These are phyloP conservation scores for Leptoteleia sp. DNA, from an alignment of 1,140 invertebrate species.

Conservation along the genomic window DNA sequence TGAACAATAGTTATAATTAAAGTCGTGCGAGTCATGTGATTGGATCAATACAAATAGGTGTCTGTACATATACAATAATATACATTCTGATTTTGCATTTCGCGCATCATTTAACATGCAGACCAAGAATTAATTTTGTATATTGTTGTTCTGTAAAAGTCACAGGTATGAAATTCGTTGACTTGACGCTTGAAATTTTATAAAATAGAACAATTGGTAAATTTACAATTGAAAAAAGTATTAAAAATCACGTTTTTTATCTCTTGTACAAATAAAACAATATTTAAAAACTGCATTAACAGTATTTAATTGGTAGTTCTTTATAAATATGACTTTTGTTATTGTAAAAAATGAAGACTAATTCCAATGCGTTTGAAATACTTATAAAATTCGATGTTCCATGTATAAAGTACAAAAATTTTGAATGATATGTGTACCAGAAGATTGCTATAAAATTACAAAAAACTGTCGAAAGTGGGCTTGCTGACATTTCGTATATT, in stretches of 20 bases:
- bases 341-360: slow-evolving; percentile 31
- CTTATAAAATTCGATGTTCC: slow-evolving; percentile 58
- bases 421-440: slow-evolving; percentile 57
- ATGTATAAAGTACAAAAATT: slow-evolving; percentile 33
- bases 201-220: slow-evolving; percentile 6
- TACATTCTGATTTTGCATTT: slow-evolving; percentile 45
- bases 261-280: neutral
- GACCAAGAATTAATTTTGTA: slow-evolving; percentile 12
- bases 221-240: slow-evolving; percentile 3
- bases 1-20: slow-evolving; percentile 27
- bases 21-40: slow-evolving; percentile 27
- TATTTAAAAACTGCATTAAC: neutral
- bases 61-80: slow-evolving; percentile 53
- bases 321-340: slow-evolving; percentile 16
- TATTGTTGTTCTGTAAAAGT: slow-evolving; percentile 24
- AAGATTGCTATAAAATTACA: slow-evolving; percentile 58
- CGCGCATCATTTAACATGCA: slow-evolving; percentile 20
- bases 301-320: neutral
- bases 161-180: slow-evolving; percentile 57
- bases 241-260: neutral
- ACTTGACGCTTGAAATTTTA: slow-evolving; percentile 17
- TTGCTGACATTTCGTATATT: neutral
- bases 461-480: slow-evolving; percentile 31
- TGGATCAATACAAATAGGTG: slow-evolving; percentile 44
- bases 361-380: slow-evolving; percentile 28